Evolutionary conservation across 2,797 vertebrate species (phyloP).

Genomic region (Megaceryle alcyon): DNA sequence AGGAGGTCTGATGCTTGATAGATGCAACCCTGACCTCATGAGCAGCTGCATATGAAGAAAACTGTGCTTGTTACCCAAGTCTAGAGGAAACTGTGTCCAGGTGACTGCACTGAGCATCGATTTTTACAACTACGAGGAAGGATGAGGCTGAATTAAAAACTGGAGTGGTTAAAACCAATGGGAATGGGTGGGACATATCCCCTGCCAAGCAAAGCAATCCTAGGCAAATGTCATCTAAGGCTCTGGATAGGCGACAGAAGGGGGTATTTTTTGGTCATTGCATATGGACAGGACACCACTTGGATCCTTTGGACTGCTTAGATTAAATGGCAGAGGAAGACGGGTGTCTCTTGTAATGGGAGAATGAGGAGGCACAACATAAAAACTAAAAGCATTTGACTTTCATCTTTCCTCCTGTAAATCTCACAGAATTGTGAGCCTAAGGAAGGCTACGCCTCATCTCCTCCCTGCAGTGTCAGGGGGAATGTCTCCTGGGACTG

Average conservation of each 20-base stretch:
- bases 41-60: neutral
- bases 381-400: neutral
- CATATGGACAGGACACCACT: neutral
- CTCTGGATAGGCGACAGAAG: neutral
- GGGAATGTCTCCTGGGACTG: neutral
- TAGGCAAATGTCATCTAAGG: neutral
- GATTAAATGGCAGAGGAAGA: neutral
- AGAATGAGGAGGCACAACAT: neutral
- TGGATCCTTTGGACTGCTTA: neutral
- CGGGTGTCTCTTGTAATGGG: neutral
- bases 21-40: neutral
- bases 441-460: neutral
- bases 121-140: neutral
- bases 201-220: neutral
- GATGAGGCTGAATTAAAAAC: neutral
- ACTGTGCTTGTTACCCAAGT: accelerated
- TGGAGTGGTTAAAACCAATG: neutral
- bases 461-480: neutral
- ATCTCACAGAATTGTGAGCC: neutral
- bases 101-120: neutral
- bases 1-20: neutral
- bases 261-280: neutral
- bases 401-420: neutral
- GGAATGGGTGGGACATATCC: neutral
- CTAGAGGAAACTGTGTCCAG: neutral